phyloP scores from a whole-genome alignment of 1,140 invertebrate species.

The Anthonomus grandis region DNA sequence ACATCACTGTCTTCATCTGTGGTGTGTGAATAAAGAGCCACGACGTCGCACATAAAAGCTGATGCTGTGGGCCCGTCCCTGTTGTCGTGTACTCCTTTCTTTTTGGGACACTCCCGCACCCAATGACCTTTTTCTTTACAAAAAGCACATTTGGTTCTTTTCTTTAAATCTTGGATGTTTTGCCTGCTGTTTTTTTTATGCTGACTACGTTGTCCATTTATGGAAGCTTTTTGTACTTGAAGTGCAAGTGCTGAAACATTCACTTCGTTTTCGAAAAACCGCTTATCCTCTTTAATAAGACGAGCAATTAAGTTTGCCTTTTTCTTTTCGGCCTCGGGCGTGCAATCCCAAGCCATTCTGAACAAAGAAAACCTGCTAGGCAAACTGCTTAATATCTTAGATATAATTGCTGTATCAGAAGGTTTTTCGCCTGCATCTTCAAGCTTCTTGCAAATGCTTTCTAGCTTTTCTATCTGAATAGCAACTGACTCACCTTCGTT shows the following conservation, averaged over 20 bases:
- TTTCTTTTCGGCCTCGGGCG: too few relatives aligned
- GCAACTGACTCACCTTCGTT: too few relatives aligned
- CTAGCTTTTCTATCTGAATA: too few relatives aligned
- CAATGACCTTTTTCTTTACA: conserved; percentile 14
- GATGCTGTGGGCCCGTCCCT: neutral
- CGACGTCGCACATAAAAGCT: neutral
- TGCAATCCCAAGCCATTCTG: too few relatives aligned
- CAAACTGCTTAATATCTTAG: too few relatives aligned
- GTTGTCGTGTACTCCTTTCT: neutral
- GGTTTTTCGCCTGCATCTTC: too few relatives aligned
- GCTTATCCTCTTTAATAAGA: conserved; percentile 4
- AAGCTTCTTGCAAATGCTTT: too few relatives aligned
- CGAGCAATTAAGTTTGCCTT: too few relatives aligned
- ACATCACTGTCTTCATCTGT: conserved; percentile 8
- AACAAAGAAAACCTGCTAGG: too few relatives aligned
- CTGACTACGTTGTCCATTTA: neutral
- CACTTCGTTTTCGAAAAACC: neutral
- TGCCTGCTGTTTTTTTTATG: neutral
- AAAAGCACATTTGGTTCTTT: conserved; percentile 3
- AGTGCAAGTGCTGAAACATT: neutral
- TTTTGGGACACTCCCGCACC: conserved; percentile 9
- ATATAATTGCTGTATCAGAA: too few relatives aligned
- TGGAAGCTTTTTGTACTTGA: neutral
- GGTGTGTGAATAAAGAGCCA: neutral
- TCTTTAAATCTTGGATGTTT: conserved; percentile 3